Conservation (phyloP, 2,797 vertebrate genomes). For the Borostomias antarcticus region DNA sequence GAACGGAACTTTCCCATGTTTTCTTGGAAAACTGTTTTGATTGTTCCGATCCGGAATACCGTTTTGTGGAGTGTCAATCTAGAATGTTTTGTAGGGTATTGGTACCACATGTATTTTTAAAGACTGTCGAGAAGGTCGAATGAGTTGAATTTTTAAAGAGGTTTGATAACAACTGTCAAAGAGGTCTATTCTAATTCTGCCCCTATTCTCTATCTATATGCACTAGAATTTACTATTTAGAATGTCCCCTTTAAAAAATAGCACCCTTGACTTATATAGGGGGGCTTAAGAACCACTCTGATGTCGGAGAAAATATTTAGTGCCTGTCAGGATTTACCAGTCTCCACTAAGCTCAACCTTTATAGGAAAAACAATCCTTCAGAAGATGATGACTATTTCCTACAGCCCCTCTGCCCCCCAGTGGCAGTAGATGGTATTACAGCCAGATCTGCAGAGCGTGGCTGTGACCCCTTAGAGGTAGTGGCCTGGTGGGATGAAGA, state of each 20-base stretch:
- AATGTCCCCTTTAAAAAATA: neutral
- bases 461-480: too few relatives aligned
- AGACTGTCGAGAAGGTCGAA: conserved; percentile 3
- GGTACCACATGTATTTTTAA: neutral
- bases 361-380: neutral
- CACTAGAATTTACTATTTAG: conserved; percentile 1
- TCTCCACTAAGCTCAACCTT: conserved; percentile 20
- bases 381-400: neutral
- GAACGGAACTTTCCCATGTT: neutral
- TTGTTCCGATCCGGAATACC: neutral
- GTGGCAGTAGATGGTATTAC: conserved; percentile 38
- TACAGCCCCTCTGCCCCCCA: conserved; percentile 36
- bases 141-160: neutral
- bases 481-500: conserved; percentile 13
- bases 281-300: neutral
- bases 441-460: conserved; percentile 6
- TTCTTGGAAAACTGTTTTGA: neutral
- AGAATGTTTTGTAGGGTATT: neutral
- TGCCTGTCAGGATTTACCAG: conserved; percentile 10
- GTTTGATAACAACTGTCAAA: conserved; percentile 6
- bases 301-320: conserved; percentile 17
- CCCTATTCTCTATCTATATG: neutral
- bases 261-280: neutral
- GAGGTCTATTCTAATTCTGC: neutral
- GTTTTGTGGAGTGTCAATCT: neutral